Evolutionary conservation across 2,113 vertebrate species (phyloP).

Genomic region (Takifugu bimaculatus): DNA sequence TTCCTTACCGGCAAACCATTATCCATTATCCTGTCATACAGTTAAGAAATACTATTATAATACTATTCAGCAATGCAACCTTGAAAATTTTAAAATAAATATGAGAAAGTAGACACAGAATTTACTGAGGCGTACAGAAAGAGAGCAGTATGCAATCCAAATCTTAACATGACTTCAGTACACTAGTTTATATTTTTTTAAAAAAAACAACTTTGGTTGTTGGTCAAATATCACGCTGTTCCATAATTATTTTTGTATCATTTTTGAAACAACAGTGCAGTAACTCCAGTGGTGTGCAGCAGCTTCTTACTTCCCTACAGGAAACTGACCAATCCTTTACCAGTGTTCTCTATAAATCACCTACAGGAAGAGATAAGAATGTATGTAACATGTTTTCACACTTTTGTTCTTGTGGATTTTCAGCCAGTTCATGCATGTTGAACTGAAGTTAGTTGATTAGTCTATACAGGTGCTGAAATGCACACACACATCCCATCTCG

Average conservation of each 20-base stretch:
- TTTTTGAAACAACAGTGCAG: neutral
- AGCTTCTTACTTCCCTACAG: conserved; percentile 7
- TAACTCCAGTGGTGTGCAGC: neutral
- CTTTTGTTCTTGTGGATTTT: conserved; percentile 10
- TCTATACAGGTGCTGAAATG: conserved; percentile 34
- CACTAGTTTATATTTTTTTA: no score
- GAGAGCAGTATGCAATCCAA: neutral
- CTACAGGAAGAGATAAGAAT: conserved; percentile 46
- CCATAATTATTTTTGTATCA: neutral
- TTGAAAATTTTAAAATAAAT: neutral
- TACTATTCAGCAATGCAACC: conserved; percentile 6
- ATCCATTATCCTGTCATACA: conserved; percentile 3
- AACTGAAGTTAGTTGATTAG: neutral
- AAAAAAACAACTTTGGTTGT: no score
- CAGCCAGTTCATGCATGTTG: conserved; percentile 44
- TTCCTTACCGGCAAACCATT: neutral
- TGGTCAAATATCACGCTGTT: neutral
- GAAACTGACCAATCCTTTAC: conserved; percentile 10
- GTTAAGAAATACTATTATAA: conserved; percentile 14
- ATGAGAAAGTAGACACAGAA: conserved; percentile 2
- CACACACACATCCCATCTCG: conserved; percentile 13
- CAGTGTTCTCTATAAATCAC: conserved; percentile 48
- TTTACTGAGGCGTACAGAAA: neutral
- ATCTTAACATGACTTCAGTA: no score
- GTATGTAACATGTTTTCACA: conserved; percentile 24